Evolutionary conservation across 2,113 vertebrate species (phyloP), one percentile per base, ranked within the genome.

Genomic region (Ameiurus melas): DNA sequence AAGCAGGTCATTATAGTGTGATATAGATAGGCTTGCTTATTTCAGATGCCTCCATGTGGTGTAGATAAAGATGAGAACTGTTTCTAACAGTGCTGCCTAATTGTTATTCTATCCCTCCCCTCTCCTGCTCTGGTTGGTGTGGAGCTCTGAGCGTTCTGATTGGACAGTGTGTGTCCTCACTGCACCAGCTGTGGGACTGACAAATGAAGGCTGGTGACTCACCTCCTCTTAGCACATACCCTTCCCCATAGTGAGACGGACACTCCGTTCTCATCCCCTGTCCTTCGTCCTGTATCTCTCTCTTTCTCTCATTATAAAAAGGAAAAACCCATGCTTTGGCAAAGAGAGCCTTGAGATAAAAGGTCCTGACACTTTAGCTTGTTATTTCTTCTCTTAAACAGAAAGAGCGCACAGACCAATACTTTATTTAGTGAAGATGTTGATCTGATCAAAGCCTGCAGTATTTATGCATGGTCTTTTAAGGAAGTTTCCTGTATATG

Each of bases 381-480:
- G 87, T 90, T 89, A 87, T 88, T 89, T 79, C 33, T 30, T 58
- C 25, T 60, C 73, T 87, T 57, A 71, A 70, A 66, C 60, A 88
- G 86, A 71, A 55, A n/a, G 80, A 87, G 60, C 58, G 39, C 83
- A 71, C 53, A 78, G 71, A 53, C 81, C 71, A 53, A 5, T 75
- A 71, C 58, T 86, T 84, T 58, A 87, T 87, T 87, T 88, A 88
- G 85, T 88, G 89, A 90, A 81, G 84, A 90, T 91, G 92, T 85
- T 81, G 92, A 92, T 85, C 84, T 92, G 90, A 95, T 95, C 94
- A 95, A 95, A 94, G 90, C 90, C 80, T 91, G 90, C 87, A 85
- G 91, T 95, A 93, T 81, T 93, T 94, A 95, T 94, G 95, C 94
- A 87, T 94, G 93, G 92, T 86, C 93, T 94, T 96, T 95, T 95